Evolutionary conservation across 2,797 vertebrate genomes (phyloP).

Genomic region (Lacerta viridis): DNA sequence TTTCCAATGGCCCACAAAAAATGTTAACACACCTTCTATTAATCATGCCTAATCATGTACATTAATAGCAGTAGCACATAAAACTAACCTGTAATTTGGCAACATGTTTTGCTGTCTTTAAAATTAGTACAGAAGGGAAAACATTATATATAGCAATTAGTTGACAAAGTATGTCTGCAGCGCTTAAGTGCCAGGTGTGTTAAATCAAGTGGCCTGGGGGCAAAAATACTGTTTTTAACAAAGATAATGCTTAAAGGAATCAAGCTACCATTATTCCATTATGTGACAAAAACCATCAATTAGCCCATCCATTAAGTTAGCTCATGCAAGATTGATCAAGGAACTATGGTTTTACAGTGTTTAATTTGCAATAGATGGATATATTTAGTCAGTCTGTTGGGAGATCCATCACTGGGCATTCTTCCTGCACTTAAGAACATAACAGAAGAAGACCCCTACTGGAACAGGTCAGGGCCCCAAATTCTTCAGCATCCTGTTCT

Average conservation of each 20-base stretch:
- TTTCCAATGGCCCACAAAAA: neutral
- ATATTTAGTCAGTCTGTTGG: conserved; percentile 6
- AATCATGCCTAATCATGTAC: conserved; percentile 1
- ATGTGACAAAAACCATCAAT: conserved; percentile 27
- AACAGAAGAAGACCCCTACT: too few species aligned
- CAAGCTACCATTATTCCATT: conserved; percentile 32
- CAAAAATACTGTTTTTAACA: conserved; percentile 26
- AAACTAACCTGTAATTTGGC: conserved; percentile 36
- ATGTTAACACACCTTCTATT: neutral
- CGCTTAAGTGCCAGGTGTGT: conserved; percentile 29
- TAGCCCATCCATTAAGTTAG: conserved; percentile 27
- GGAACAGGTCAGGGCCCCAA: too few species aligned
- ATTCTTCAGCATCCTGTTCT: too few species aligned
- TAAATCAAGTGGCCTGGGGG: conserved; percentile 16
- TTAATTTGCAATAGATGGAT: neutral
- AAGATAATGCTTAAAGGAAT: conserved; percentile 23
- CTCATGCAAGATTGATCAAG: conserved; percentile 17
- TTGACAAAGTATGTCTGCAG: conserved; percentile 30
- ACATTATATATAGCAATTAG: conserved; percentile 44
- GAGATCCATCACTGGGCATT: neutral
- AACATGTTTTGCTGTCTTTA: conserved; percentile 34
- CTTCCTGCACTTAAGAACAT: neutral
- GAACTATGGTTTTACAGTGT: neutral
- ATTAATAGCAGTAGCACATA: conserved; percentile 25
- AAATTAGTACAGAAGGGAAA: conserved; percentile 33